These are phyloP conservation scores for Ashinkailepas kermadecensis DNA, from an alignment of 2,888 invertebrate genomes.

Conservation along the genomic window DNA sequence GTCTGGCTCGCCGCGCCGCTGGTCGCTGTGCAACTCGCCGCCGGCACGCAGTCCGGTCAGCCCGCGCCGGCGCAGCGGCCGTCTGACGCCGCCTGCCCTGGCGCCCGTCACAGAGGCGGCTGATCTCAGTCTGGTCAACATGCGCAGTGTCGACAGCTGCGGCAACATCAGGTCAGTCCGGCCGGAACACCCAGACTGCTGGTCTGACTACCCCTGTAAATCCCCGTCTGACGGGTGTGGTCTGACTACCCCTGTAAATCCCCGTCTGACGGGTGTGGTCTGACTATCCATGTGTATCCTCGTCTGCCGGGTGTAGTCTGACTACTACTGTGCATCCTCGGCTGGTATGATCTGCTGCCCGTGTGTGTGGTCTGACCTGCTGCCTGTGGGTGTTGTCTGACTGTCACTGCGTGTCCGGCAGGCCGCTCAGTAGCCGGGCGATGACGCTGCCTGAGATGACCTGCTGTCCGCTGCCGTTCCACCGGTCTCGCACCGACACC, in stretches of 20 bases:
- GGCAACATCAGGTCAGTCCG: conserved; percentile 4
- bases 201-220: no score
- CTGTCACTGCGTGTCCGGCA: neutral
- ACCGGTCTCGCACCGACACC: conserved; percentile 25
- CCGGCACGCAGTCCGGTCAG: conserved; percentile 17
- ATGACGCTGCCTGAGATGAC: conserved; percentile 33
- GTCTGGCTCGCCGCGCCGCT: conserved; percentile 38
- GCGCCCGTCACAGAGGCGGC: conserved; percentile 6
- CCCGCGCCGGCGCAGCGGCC: conserved; percentile 19
- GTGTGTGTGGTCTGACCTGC: neutral
- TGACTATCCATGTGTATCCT: no score
- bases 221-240: no score
- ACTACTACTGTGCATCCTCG: no score
- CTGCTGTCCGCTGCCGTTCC: conserved; percentile 28
- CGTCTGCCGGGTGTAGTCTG: no score
- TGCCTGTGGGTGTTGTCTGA: neutral
- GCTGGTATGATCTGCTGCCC: neutral
- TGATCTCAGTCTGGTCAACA: conserved; percentile 16
- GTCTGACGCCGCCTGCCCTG: conserved; percentile 18
- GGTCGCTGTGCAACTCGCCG: conserved; percentile 8
- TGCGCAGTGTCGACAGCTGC: conserved; percentile 16
- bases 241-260: no score
- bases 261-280: no score
- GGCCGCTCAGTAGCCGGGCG: conserved; percentile 26
- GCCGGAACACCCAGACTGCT: no score